These are phyloP conservation scores for Coturnix japonica DNA, from an alignment of 2,113 vertebrate species.

Conservation along the genomic window DNA sequence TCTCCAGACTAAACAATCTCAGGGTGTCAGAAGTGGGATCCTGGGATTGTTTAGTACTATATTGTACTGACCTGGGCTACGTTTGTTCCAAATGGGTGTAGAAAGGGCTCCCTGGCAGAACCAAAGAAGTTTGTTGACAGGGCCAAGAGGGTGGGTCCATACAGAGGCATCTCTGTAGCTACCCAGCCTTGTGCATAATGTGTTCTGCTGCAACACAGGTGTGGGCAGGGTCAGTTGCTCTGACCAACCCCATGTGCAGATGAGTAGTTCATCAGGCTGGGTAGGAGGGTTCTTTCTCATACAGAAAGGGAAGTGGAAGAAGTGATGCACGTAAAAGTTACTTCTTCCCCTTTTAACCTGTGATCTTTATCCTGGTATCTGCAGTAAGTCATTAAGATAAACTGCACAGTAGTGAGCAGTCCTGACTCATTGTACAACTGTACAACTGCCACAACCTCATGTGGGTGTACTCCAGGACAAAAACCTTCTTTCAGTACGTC, in stretches of 20 bases:
- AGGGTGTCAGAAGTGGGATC: too few species aligned
- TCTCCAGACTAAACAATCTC: too few species aligned
- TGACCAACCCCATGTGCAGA: background rate
- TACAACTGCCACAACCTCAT: background rate
- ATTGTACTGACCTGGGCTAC: background rate
- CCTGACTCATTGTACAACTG: background rate
- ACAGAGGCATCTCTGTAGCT: background rate
- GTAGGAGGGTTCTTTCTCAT: background rate
- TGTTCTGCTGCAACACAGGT: background rate
- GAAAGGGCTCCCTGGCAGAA: background rate
- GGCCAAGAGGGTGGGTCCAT: background rate
- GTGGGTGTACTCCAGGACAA: slow-evolving; percentile 13
- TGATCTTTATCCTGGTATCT: background rate
- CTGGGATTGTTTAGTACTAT: too few species aligned
- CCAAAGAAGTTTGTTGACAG: background rate
- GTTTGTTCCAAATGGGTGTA: background rate
- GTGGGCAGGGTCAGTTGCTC: background rate
- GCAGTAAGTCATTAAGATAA: slow-evolving; percentile 2
- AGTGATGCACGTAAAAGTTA: slow-evolving; percentile 40
- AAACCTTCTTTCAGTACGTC: background rate
- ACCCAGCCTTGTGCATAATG: background rate
- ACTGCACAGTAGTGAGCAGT: background rate
- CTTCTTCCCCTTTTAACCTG: slow-evolving; percentile 53
- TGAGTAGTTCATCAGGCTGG: background rate
- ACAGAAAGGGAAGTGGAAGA: slow-evolving; percentile 56